phyloP scores from a whole-genome alignment of 2,797 vertebrate genomes.

The Anolis apletophallus region DNA sequence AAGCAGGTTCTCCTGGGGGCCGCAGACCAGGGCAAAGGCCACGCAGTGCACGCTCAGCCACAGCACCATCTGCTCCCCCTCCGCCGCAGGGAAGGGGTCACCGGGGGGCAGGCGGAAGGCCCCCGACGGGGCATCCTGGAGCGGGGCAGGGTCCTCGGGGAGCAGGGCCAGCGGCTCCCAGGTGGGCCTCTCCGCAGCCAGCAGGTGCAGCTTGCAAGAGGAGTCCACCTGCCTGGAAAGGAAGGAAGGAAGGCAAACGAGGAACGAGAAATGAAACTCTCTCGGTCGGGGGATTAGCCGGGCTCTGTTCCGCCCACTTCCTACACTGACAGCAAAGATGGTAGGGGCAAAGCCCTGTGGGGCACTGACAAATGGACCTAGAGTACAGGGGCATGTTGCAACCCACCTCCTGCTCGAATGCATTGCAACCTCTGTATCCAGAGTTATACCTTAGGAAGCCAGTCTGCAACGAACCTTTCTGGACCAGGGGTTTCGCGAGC shows the following conservation, averaged over 20 bases:
- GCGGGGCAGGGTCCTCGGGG: slow-evolving; percentile 79
- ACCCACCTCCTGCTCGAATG: no score
- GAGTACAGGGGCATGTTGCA: no score
- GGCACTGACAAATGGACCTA: no score
- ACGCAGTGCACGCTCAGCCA: slow-evolving; percentile 85
- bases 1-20: slow-evolving; percentile 87
- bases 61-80: slow-evolving; percentile 77
- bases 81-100: slow-evolving; percentile 78
- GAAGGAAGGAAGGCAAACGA: background rate
- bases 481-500: no score
- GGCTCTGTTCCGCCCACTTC: no score
- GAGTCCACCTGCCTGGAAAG: slow-evolving; percentile 83
- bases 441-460: no score
- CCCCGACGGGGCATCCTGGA: slow-evolving; percentile 85
- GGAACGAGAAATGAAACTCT: no score
- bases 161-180: slow-evolving; percentile 53
- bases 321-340: no score
- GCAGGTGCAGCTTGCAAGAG: slow-evolving; percentile 77
- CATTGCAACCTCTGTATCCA: no score
- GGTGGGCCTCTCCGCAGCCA: slow-evolving; percentile 72
- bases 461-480: no score
- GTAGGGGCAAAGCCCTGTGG: no score
- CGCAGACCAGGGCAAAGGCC: slow-evolving; percentile 86
- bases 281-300: no score
- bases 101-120: slow-evolving; percentile 79